Base-by-base conservation (phyloP, 2,797 vertebrate species). In the Mus caroli region DNA sequence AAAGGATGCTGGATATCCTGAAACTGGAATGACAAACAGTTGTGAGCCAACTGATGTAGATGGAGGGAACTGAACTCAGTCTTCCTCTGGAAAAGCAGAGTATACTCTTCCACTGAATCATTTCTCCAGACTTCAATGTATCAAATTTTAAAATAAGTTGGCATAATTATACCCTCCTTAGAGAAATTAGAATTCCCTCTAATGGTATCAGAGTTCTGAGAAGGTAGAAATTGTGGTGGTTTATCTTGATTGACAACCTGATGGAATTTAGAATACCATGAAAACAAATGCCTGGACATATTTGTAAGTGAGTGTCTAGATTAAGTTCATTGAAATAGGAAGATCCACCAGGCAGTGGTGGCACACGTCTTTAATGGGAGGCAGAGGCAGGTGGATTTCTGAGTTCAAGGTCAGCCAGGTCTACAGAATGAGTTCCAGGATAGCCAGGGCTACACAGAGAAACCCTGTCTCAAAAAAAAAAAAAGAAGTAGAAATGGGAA, bases 91-190 rank as follows among this genome's bases (percentile, higher is more conserved):
- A 31, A 83, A 15, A 60, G n/a, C n/a, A 60, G 22, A 14, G 20
- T 24, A 60, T n/a, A 43, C n/a, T 60, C 56, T 82, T 15, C n/a
- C 56, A 43, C 79, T 28, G 56, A 60, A 15, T 82, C 24, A 28
- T 40, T 60, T 60, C 56, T 60, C n/a, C 24, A 43, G 24, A 60
- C 37, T 83, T 60, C 37, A 43, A 5, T 43, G 56, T 11, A 5
- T 75, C 37, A 37, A 54, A 52, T 96, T 93, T 94, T 93, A 60
- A 82, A 94, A 84, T 22, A 75, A 64, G 0, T 78, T 77, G 75
- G 46, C 43, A 90, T 50, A 90, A 91, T 56, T 88, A 79, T 46
- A 60, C 43, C n/a, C 8, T 77, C n/a, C 24, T 54, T 94, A 58
- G 71, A 79, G 20, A 15, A 79, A 73, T 64, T 67, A 60, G n/a